Evolutionary conservation across 2,888 invertebrate genomes (phyloP).

Genomic region (Plagodis dolabraria): DNA sequence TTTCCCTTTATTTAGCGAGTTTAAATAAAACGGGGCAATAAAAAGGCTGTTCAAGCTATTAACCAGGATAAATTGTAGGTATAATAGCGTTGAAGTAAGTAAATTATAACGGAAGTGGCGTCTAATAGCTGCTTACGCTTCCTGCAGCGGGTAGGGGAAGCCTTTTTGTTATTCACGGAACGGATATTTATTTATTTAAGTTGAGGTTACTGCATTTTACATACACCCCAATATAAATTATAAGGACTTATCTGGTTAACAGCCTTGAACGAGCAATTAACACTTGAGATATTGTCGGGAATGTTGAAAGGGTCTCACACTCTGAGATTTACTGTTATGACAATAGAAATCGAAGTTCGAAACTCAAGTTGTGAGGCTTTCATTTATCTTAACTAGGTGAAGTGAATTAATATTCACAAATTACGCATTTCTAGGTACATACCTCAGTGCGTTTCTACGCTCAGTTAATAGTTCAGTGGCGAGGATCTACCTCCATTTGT

Average conservation of each 20-base stretch:
- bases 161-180: conserved; percentile 60
- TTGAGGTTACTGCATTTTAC: conserved; percentile 44
- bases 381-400: conserved; percentile 14
- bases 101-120: conserved; percentile 61
- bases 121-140: conserved; percentile 54
- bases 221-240: conserved; percentile 47
- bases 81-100: conserved; percentile 49
- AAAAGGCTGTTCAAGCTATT: conserved; percentile 44
- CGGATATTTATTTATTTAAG: conserved; percentile 49
- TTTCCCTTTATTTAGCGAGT: conserved; percentile 44
- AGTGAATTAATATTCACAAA: conserved; percentile 21
- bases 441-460: conserved; percentile 31
- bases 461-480: conserved; percentile 21
- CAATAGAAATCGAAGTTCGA: conserved; percentile 30
- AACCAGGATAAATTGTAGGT: conserved; percentile 44
- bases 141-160: conserved; percentile 51
- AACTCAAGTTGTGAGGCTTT: conserved; percentile 15
- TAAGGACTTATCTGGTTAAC: conserved; percentile 51
- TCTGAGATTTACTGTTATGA: conserved; percentile 37
- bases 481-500: conserved; percentile 33
- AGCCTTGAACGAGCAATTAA: conserved; percentile 53
- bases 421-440: conserved; percentile 21
- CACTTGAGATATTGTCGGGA: conserved; percentile 41
- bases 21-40: conserved; percentile 38
- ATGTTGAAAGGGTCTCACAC: conserved; percentile 28